phyloP scores from a whole-genome alignment of 2,888 invertebrate species.

The Apamea monoglypha region DNA sequence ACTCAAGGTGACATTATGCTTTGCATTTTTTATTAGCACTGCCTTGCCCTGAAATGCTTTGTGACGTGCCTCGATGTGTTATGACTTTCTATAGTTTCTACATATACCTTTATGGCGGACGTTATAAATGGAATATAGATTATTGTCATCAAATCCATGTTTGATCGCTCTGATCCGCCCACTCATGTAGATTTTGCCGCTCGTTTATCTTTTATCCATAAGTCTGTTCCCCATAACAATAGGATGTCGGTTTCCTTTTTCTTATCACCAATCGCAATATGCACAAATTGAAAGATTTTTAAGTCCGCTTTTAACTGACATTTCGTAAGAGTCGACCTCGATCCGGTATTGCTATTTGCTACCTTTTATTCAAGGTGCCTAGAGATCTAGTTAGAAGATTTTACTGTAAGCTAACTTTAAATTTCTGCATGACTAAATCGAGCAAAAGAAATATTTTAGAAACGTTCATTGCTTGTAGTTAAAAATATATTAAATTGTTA shows the following conservation, averaged over 20 bases:
- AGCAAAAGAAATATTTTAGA: neutral
- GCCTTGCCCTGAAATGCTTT: conserved; percentile 75
- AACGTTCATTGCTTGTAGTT: neutral
- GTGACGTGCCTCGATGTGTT: conserved; percentile 64
- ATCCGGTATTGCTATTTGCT: conserved; percentile 28
- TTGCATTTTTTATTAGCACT: conserved; percentile 77
- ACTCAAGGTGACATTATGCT: conserved; percentile 76
- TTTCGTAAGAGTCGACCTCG: conserved; percentile 54
- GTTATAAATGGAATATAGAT: conserved; percentile 29
- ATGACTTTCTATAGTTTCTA: conserved; percentile 62
- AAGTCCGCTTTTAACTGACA: conserved; percentile 9
- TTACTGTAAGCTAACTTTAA: conserved; percentile 28
- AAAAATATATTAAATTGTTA: neutral
- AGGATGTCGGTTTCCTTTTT: conserved; percentile 31
- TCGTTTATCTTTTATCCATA: conserved; percentile 10
- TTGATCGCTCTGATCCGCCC: neutral
- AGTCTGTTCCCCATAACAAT: conserved; percentile 2
- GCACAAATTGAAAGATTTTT: conserved; percentile 17
- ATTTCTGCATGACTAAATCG: conserved; percentile 31
- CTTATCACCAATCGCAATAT: conserved; percentile 16
- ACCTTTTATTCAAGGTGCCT: conserved; percentile 43
- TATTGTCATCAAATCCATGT: conserved; percentile 17
- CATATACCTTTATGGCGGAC: conserved; percentile 27
- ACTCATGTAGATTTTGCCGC: conserved; percentile 1
- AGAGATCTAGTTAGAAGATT: conserved; percentile 35